A percentile compares a stretch with the other conserved stretches of the same genome.
Conservation (phyloP, 2,113 vertebrate genomes). For the Falco punctatus region DNA sequence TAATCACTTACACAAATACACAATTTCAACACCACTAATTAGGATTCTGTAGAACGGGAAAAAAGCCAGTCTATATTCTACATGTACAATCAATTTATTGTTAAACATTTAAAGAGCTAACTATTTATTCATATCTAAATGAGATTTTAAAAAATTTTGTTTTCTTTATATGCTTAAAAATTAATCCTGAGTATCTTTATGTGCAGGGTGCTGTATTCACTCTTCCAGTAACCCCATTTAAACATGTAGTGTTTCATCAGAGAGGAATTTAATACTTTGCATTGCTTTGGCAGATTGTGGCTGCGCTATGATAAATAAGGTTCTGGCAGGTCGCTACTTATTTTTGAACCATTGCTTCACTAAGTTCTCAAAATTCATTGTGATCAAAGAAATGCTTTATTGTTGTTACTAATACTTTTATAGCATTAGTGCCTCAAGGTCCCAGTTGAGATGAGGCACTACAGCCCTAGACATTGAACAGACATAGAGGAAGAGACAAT, state of each 20-base stretch:
- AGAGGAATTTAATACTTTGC: background rate
- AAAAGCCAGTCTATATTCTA: constrained; percentile 18
- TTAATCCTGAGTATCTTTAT: background rate
- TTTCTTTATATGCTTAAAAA: background rate
- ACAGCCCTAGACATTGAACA: background rate
- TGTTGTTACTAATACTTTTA: background rate
- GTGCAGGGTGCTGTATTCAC: background rate
- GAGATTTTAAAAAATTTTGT: background rate
- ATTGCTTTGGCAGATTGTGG: background rate
- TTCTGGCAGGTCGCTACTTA: background rate
- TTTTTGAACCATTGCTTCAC: background rate
- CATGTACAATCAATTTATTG: constrained; percentile 35
- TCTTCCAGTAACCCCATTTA: background rate
- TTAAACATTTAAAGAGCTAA: background rate
- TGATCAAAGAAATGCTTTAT: background rate
- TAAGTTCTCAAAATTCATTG: background rate
- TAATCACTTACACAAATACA: constrained; percentile 73
- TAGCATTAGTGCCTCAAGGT: background rate
- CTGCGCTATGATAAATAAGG: background rate
- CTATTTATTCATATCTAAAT: background rate
- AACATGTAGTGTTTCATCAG: background rate
- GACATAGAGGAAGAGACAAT: background rate
- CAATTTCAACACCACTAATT: constrained; percentile 56
- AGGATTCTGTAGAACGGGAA: constrained; percentile 50
- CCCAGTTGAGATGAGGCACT: background rate